Percentiles rank a stretch among this genome's conserved stretches.
These are phyloP conservation scores for Chrysolina americana DNA, from an alignment of 2,888 invertebrate species.

Conservation along the genomic window DNA sequence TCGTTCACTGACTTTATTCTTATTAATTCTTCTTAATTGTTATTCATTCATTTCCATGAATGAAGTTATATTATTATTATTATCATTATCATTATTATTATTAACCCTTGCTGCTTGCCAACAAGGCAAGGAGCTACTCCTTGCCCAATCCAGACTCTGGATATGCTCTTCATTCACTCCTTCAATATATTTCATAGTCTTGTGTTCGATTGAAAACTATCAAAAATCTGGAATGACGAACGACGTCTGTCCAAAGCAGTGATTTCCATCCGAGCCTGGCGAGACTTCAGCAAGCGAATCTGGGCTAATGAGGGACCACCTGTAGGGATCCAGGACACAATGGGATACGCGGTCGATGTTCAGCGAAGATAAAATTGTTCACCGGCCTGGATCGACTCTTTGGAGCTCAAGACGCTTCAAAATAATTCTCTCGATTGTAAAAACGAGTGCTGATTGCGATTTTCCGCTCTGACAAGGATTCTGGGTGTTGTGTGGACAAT, in stretches of 20 bases:
- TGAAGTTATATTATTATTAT: too few relatives aligned
- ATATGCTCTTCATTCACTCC: too few relatives aligned
- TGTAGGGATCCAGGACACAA: conserved; percentile 37
- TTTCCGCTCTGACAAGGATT: too few relatives aligned
- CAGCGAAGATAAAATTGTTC: not conserved
- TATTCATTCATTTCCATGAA: too few relatives aligned
- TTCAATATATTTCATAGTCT: too few relatives aligned
- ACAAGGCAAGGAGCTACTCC: too few relatives aligned
- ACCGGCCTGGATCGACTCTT: not conserved
- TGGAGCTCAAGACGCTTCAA: not conserved
- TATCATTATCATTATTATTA: too few relatives aligned
- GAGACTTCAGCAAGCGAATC: conserved; percentile 42
- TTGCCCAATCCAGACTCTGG: too few relatives aligned
- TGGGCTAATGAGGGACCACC: conserved; percentile 45
- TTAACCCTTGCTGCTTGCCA: too few relatives aligned
- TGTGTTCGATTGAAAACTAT: not conserved
- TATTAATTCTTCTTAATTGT: too few relatives aligned
- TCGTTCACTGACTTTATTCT: too few relatives aligned
- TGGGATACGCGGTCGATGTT: conserved; percentile 35
- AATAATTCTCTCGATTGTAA: not conserved
- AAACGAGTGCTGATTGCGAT: not conserved
- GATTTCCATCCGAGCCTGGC: conserved; percentile 28
- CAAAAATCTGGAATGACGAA: conserved; percentile 26
- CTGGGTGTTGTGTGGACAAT: too few relatives aligned
- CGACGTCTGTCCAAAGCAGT: conserved; percentile 39